Evolutionary conservation across 1,140 invertebrate species (phyloP).

Genomic region (Chironomus tepperi): DNA sequence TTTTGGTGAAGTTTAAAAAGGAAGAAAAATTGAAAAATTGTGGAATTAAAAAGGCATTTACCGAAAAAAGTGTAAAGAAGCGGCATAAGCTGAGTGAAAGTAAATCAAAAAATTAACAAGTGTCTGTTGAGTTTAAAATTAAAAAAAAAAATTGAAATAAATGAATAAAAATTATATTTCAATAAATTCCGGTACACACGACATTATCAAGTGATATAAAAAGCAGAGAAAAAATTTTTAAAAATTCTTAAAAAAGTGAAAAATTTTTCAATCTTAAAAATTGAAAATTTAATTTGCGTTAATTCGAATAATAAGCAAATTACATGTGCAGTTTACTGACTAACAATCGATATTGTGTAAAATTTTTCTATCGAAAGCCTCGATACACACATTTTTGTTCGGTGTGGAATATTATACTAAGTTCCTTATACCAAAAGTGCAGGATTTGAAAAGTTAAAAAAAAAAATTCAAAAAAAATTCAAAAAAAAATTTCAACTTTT

Average conservation of each 20-base stretch:
- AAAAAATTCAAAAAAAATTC: neutral
- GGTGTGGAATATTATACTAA: slow-evolving; percentile 27
- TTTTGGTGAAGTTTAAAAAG: neutral
- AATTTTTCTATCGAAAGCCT: slow-evolving; percentile 26
- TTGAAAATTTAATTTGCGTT: neutral
- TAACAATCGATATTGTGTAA: slow-evolving; percentile 24
- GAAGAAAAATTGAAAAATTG: neutral
- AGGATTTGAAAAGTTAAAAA: slow-evolving; percentile 9
- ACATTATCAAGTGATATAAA: slow-evolving; percentile 1
- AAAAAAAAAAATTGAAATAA: neutral
- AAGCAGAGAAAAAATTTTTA: neutral
- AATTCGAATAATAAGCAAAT: neutral
- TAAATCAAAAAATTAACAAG: no score
- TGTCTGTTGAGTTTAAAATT: neutral
- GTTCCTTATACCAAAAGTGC: slow-evolving; percentile 25
- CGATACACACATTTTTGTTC: slow-evolving; percentile 27
- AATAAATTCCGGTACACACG: neutral
- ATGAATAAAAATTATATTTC: slow-evolving; percentile 15
- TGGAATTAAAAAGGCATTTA: neutral
- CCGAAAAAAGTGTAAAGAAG: no score
- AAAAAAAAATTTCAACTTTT: neutral
- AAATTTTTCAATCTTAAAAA: no score
- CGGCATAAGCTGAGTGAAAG: no score
- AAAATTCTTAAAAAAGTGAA: neutral
- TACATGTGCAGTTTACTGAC: slow-evolving; percentile 19